phyloP scores from a whole-genome alignment of 2,888 invertebrate genomes.

The Latrodectus elegans region DNA sequence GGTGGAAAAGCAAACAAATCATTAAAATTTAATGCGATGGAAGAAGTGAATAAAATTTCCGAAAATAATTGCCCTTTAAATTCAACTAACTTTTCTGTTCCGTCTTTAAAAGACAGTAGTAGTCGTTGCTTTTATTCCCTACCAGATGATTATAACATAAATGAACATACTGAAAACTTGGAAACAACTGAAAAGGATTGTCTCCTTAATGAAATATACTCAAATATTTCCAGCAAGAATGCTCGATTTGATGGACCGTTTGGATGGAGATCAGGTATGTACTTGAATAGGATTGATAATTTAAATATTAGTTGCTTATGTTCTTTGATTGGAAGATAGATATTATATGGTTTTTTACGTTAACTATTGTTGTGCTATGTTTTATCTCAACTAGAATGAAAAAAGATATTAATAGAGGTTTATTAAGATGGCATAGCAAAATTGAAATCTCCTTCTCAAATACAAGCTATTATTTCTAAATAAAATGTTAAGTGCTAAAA shows the following conservation, averaged over 20 bases:
- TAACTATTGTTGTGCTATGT: background rate
- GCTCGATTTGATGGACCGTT: slow-evolving; percentile 56
- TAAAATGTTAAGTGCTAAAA: too few relatives aligned
- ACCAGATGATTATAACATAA: slow-evolving; percentile 38
- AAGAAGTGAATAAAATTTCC: too few relatives aligned
- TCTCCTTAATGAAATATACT: slow-evolving; percentile 47
- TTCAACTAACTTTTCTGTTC: background rate
- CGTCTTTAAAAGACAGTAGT: slow-evolving; percentile 14
- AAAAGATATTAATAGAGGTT: too few relatives aligned
- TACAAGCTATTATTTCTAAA: too few relatives aligned
- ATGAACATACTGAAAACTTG: background rate
- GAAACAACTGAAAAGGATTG: slow-evolving; percentile 3
- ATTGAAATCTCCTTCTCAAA: too few relatives aligned
- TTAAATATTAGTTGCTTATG: background rate
- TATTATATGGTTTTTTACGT: background rate
- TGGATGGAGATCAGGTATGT: slow-evolving; percentile 45
- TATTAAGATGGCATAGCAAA: too few relatives aligned
- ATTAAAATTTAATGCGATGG: too few relatives aligned
- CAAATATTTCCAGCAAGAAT: slow-evolving; percentile 38
- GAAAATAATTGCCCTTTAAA: too few relatives aligned
- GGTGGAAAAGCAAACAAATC: too few relatives aligned
- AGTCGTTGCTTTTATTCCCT: slow-evolving; percentile 53
- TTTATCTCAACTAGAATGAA: background rate
- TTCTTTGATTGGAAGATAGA: background rate
- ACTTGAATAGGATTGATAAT: background rate